phyloP scores from a whole-genome alignment of 2,797 vertebrate species.

The Poeciliopsis infans region DNA sequence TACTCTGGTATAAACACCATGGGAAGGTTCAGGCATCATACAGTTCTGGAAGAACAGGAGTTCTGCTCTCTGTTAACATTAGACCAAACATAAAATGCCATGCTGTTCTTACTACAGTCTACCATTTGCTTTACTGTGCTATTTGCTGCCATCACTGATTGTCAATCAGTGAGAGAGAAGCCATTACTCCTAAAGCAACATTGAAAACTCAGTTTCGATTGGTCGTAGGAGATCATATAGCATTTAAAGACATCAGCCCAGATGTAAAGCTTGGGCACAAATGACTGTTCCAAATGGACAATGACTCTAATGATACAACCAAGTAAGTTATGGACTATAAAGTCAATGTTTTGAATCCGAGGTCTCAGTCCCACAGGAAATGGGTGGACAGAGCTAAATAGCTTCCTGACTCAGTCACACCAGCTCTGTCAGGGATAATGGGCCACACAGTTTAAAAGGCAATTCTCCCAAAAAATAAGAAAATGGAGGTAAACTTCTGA shows the following conservation, averaged over 20 bases:
- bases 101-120: not conserved
- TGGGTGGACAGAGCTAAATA: not conserved
- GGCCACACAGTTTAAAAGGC: not conserved
- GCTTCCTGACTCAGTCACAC: not conserved
- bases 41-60: not conserved
- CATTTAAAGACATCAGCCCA: not conserved
- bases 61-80: not conserved
- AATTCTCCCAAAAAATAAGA: not conserved
- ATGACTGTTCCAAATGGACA: not conserved
- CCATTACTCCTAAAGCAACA: not conserved
- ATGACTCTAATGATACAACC: not conserved
- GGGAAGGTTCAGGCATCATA: not conserved
- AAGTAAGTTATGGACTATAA: not conserved
- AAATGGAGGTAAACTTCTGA: not conserved
- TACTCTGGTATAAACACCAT: not conserved
- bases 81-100: not conserved
- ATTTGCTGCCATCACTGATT: not conserved
- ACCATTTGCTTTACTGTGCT: not conserved
- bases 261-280: not conserved
- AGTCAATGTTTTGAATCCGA: not conserved
- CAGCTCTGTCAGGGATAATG: not conserved
- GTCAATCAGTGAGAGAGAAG: not conserved
- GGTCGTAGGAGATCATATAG: not conserved
- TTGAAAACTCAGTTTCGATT: not conserved
- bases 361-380: not conserved